Evolutionary conservation across 2,888 invertebrate species (phyloP).

Genomic region (Halictus quadricinctus): DNA sequence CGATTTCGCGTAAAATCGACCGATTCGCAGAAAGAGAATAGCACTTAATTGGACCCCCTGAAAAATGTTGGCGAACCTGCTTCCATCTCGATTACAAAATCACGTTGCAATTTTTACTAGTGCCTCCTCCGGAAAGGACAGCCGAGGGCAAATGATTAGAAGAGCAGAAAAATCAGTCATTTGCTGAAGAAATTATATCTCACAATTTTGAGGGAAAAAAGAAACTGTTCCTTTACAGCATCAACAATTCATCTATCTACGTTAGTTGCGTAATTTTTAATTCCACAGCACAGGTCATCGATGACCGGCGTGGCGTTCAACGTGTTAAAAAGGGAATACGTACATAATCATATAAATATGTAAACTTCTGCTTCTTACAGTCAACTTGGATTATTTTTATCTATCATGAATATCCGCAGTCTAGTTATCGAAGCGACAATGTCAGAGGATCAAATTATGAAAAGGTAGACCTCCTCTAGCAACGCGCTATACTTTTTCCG

Average conservation of each 20-base stretch:
- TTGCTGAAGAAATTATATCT: background rate
- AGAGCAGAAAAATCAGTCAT: background rate
- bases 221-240: background rate
- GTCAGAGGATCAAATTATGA: background rate
- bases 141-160: background rate
- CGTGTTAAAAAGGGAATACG: too few species aligned
- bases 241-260: background rate
- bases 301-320: too few species aligned
- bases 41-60: background rate
- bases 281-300: too few species aligned
- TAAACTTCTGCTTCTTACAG: too few species aligned
- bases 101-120: too few species aligned
- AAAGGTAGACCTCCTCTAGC: background rate
- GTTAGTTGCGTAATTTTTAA: too few species aligned
- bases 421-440: background rate
- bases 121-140: too few species aligned
- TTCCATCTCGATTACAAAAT: background rate
- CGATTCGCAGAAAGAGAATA: background rate
- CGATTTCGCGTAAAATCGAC: slow-evolving; percentile 6
- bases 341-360: too few species aligned
- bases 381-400: too few species aligned
- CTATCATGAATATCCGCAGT: too few species aligned
- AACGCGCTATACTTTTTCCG: slow-evolving; percentile 1
- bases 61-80: background rate
- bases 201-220: background rate